Evolutionary conservation across 2,888 invertebrate species (phyloP), one percentile per base, ranked within the genome.

Genomic region (Chelonus formosanus): DNA sequence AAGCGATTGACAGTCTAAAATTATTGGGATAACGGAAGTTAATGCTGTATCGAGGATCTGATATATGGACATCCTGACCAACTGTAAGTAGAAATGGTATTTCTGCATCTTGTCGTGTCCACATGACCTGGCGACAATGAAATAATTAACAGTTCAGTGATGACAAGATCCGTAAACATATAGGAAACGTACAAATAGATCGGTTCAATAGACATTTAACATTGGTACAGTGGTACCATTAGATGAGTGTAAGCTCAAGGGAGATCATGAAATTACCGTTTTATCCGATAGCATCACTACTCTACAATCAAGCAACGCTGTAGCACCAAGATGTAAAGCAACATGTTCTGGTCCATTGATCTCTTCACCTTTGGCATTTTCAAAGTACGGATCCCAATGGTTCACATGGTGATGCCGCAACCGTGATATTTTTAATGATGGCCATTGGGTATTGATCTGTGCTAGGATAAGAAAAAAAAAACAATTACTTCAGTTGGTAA

Each of bases 381-480:
- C 91, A 75, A 91, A 91, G 81, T 90, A 91, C 56, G 91, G 90
- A 35, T 92, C 92, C 89, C 90, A 91, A 78, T 91, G 91, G 69
- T 89, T 88, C 73, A 90, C 90, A 77, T 90, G 90, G 75, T 90
- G 90, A 76, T 89, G 90, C 75, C 90, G 88, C 60, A 87, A 85
- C 71, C 87, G 88, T 72, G 82, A 82, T 3, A 82, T 70, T 53
- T 76, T 76, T 60, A 78, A 68, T 8, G 79, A 77, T 36, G 79
- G 77, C n/a, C 79, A 61, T 54, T 75, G 75, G 56, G 70, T 72
- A 45, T 69, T 70, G 50, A 74, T 75, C 57, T 74, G 74, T 56
- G 75, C 76, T 77, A 58, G 45, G 61, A 66, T 63, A 65, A 58
- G 20, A 20, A 20, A 2, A 20, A 20, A 20, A 20, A 20, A 20